Conservation (phyloP, 1,140 invertebrate species). For the Papilio dardanus region DNA sequence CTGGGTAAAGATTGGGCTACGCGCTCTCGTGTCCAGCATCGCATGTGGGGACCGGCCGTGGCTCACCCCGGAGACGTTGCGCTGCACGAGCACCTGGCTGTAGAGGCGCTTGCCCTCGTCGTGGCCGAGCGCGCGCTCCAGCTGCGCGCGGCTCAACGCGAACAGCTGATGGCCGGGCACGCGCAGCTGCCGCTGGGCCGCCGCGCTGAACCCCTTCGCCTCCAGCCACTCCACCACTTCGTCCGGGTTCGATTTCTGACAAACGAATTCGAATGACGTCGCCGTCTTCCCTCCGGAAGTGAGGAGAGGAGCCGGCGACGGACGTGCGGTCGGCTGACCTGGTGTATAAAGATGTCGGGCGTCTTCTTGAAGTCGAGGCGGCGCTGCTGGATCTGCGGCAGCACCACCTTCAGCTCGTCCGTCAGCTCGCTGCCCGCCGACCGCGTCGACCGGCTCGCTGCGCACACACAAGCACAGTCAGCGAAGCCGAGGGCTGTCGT, state of each 20-base stretch:
- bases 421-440: slow-evolving; percentile 82
- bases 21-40: too few relatives aligned
- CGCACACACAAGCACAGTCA: neutral
- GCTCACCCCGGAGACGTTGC: slow-evolving; percentile 89
- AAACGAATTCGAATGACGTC: neutral
- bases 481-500: too few relatives aligned
- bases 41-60: too few relatives aligned
- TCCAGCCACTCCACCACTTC: slow-evolving; percentile 91
- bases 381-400: slow-evolving; percentile 85
- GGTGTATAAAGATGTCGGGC: slow-evolving; percentile 88
- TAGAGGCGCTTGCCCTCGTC: slow-evolving; percentile 88
- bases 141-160: slow-evolving; percentile 83
- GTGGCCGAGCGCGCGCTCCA: slow-evolving; percentile 87
- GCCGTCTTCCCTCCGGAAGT: too few relatives aligned
- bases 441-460: slow-evolving; percentile 69
- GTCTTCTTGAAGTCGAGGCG: slow-evolving; percentile 86
- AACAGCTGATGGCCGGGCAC: slow-evolving; percentile 89
- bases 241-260: slow-evolving; percentile 72
- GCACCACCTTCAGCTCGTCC: slow-evolving; percentile 87
- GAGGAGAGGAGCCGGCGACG: too few relatives aligned
- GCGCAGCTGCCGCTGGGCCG: slow-evolving; percentile 84
- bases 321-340: slow-evolving; percentile 59
- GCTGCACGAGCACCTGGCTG: slow-evolving; percentile 89
- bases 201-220: slow-evolving; percentile 88
- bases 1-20: neutral